Evolutionary conservation across 2,888 invertebrate species (phyloP).

Genomic region (Acanthosoma haemorrhoidale): DNA sequence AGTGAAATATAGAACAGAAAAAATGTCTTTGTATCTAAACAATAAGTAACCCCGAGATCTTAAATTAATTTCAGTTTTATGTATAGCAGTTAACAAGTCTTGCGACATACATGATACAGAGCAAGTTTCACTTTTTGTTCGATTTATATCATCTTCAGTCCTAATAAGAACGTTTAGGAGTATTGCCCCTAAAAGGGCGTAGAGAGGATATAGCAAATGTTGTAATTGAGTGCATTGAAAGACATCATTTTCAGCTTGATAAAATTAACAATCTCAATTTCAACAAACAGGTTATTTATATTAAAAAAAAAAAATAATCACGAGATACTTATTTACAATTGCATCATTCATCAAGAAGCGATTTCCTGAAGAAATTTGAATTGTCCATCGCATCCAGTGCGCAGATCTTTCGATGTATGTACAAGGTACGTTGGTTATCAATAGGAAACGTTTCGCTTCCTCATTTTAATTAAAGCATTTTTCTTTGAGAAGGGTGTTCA

Average conservation of each 20-base stretch:
- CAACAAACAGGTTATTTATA: too few relatives aligned
- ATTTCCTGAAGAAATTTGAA: conserved; percentile 42
- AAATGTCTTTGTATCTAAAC: conserved; percentile 38
- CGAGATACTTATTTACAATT: too few relatives aligned
- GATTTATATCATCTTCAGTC: conserved; percentile 39
- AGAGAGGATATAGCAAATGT: conserved; percentile 43
- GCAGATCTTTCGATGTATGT: conserved; percentile 33
- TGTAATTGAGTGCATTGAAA: conserved; percentile 35
- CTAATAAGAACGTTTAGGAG: conserved; percentile 39
- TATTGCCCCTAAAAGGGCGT: conserved; percentile 35
- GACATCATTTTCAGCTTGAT: conserved; percentile 30
- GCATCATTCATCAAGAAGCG: too few relatives aligned
- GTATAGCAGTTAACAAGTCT: conserved; percentile 42
- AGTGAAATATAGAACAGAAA: too few relatives aligned
- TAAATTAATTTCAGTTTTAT: conserved; percentile 42
- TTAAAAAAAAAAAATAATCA: too few relatives aligned
- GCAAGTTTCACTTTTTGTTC: conserved; percentile 42
- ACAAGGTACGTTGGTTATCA: conserved; percentile 18
- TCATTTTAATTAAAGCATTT: conserved; percentile 41
- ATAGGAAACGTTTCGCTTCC: neutral
- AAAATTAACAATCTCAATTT: too few relatives aligned
- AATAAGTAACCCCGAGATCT: conserved; percentile 41
- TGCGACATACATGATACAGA: conserved; percentile 43
- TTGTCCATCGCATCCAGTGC: conserved; percentile 42
- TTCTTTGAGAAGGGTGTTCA: conserved; percentile 39